Conservation (phyloP, 2,888 invertebrate species). For the Lomographa bimaculata region DNA sequence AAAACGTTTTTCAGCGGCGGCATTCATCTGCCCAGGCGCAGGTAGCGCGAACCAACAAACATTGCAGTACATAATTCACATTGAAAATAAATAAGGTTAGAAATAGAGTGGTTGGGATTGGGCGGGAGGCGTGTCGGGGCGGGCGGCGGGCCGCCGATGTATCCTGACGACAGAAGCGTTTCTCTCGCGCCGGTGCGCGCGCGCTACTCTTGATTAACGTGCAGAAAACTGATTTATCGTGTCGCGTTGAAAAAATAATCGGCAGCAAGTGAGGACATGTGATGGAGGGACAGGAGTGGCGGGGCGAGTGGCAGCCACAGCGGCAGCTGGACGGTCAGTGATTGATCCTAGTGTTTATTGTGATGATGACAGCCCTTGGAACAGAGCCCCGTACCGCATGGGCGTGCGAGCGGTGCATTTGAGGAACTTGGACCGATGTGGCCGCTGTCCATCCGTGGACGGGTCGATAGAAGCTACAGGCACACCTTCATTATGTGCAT, state of each 20-base stretch:
- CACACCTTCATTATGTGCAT: no score
- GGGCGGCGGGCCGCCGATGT: constrained; percentile 67
- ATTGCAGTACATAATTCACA: constrained; percentile 58
- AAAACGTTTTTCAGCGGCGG: constrained; percentile 46
- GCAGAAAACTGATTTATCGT: constrained; percentile 79
- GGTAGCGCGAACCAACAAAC: constrained; percentile 49
- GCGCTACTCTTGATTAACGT: constrained; percentile 67
- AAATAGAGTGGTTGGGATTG: constrained; percentile 42
- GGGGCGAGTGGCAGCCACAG: constrained; percentile 74
- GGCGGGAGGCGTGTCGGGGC: constrained; percentile 65
- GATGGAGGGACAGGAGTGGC: constrained; percentile 81
- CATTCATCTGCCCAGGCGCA: constrained; percentile 41
- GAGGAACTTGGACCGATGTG: no score
- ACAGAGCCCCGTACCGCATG: not conserved
- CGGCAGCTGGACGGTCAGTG: constrained; percentile 76
- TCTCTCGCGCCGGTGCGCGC: constrained; percentile 77
- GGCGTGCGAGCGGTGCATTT: no score
- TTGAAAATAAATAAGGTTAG: constrained; percentile 57
- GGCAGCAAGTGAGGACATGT: constrained; percentile 66
- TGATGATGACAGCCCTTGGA: constrained; percentile 24
- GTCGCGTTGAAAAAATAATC: constrained; percentile 82
- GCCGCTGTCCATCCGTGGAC: no score
- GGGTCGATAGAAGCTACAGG: no score
- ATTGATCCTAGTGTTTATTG: constrained; percentile 43
- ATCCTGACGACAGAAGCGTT: constrained; percentile 91